Evolutionary conservation across 2,113 vertebrate genomes (phyloP), one percentile per base, ranked within the genome.

Genomic region (Ictidomys tridecemlineatus): DNA sequence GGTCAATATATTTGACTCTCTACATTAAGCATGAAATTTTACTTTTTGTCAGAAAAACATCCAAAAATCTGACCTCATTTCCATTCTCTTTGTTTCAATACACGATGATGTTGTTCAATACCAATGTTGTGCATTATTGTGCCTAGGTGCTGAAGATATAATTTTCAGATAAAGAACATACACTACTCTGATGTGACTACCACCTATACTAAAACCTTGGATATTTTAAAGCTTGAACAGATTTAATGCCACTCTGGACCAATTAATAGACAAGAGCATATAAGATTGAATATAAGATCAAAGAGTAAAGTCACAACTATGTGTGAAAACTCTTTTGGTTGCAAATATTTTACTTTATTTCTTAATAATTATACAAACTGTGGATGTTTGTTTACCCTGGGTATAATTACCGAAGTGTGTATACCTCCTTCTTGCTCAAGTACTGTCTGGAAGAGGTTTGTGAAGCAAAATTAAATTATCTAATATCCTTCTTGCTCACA

Each of bases 271-370:
- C 8, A 37, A 39, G 1, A 37, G 22, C 20, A 63, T n/a, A 70
- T 0, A 79, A 69, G 4, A 30, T 34, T 84, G 13, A 91, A 87
- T 16, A 48, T 63, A 69, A 78, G 1, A 8, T 84, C 12, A 74
- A 37, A 72, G 4, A 73, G 18, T 48, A 82, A 94, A 76, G 32
- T 82, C 12, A 24, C n/a, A 65, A 85, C 9, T 26, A n/a, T 58
- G 56, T 70, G 28, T 80, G 34, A 3, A 67, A 88, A 78, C 1
- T 42, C 37, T 5, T 78, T 5, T 91, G 86, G 5, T 53, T 53
- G 26, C 34, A 95, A 84, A 87, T 83, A 94, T 92, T 80, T 7
- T 85, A 48, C 26, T 42, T 91, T 39, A 70, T n/a, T 73, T 78
- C 9, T 85, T 91, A 80, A 69, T 77, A 86, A 83, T 56, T 2